Base-by-base conservation (phyloP, 1,140 invertebrate species). In the Contarinia nasturtii region DNA sequence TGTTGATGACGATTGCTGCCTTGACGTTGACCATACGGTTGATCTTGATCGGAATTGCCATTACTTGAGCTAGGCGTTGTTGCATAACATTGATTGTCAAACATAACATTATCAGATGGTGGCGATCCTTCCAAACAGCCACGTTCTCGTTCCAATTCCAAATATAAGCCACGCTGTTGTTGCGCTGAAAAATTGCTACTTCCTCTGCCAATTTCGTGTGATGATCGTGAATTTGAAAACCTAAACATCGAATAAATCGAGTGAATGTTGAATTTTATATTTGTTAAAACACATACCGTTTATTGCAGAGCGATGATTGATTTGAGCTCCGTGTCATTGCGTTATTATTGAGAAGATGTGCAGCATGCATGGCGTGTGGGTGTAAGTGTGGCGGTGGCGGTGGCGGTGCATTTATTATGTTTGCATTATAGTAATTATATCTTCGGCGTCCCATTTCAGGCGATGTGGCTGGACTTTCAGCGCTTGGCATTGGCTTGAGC, bases 21-120 rank as follows among this genome's bases (percentile, higher is more conserved):
- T 14, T 71, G 65, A n/a, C 73, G 70, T 53, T 79, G 76, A 34
- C 74, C 76, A 49, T 73, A 72, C 12, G 70, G 72, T 55, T 81
- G 77, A 60, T 87, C 84, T 67, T 85, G 79, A 61, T 87, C 85
- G 34, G 83, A 86, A 67, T 88, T 88, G 34, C 85, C 85, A 55
- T 87, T 88, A 56, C 83, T 88, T 20, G 86, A 90, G 54, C 85
- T 88, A 15, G 87, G 86, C 33, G 86, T 91, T 12, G 86, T 90
- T 14, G 86, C 86, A 67, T 91, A 92, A 67, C 86, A 90, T 58
- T 88, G 85, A 67, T 90, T 88, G 71, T 92, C 87, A 65, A 90
- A 91, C 63, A 90, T 80, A 21, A 87, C 84, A 64, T 89, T 87
- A 64, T 92, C 86, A 43, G 86, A 90, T 2, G 86, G 84, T 48